Evolutionary conservation across 1,140 invertebrate genomes (phyloP).

Genomic region (Penaeus japonicus): DNA sequence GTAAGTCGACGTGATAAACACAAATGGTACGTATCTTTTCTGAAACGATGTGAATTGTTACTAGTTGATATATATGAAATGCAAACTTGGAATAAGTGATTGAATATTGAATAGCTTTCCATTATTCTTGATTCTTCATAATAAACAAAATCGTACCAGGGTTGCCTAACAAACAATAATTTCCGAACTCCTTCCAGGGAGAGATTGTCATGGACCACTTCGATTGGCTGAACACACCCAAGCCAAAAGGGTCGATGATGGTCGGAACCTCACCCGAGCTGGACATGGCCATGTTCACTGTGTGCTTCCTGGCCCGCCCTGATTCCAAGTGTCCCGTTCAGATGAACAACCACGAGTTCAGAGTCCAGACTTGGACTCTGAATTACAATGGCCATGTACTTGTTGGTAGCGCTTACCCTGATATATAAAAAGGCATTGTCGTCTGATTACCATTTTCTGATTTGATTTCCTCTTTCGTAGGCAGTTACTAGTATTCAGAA

Average conservation of each 20-base stretch:
- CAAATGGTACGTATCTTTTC: too few species aligned
- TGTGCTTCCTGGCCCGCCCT: constrained; percentile 77
- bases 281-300: constrained; percentile 88
- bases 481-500: too few species aligned
- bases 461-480: too few species aligned
- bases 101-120: constrained; percentile 24
- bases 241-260: constrained; percentile 82
- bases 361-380: constrained; percentile 39
- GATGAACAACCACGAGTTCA: constrained; percentile 37
- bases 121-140: constrained; percentile 63
- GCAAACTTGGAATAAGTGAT: neutral
- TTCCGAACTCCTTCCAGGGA: constrained; percentile 24
- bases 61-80: neutral
- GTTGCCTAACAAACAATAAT: neutral
- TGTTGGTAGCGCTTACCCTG: constrained; percentile 56
- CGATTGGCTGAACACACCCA: constrained; percentile 76
- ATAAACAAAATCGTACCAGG: constrained; percentile 75
- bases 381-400: constrained; percentile 10
- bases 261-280: constrained; percentile 92
- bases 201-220: constrained; percentile 75
- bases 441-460: neutral
- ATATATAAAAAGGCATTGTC: constrained; percentile 3
- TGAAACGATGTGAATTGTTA: neutral
- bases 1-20: neutral
- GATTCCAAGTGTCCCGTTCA: constrained; percentile 37